Conservation (phyloP, 2,113 vertebrate species). For the Ginglymostoma cirratum region DNA sequence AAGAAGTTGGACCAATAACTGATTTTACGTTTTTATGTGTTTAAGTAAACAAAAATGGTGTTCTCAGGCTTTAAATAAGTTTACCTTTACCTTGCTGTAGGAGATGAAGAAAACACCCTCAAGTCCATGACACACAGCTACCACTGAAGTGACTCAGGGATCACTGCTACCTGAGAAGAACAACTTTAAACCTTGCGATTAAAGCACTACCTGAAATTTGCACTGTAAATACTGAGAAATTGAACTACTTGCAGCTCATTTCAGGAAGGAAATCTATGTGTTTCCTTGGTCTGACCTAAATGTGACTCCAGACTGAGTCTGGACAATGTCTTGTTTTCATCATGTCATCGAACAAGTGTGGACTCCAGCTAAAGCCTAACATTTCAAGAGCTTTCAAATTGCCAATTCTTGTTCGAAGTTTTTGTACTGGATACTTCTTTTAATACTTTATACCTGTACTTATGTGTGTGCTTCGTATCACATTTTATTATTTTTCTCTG, state of each 20-base stretch:
- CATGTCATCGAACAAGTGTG: no score
- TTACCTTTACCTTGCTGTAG: not conserved
- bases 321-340: no score
- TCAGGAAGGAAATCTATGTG: no score
- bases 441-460: no score
- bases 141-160: not conserved
- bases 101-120: not conserved
- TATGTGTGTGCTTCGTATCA: no score
- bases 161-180: not conserved
- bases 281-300: no score
- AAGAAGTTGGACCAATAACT: not conserved
- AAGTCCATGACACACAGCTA: not conserved
- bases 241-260: not conserved
- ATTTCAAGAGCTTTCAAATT: no score
- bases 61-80: not conserved
- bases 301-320: no score
- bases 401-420: no score
- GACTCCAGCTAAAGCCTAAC: no score
- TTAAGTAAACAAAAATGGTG: not conserved
- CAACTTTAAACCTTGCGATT: not conserved
- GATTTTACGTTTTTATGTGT: not conserved
- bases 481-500: no score
- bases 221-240: not conserved
- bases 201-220: not conserved
- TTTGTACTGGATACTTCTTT: no score